Evolutionary conservation across 1,140 invertebrate genomes (phyloP), one percentile per base, ranked within the genome.

Genomic region (Antheraea mylitta): DNA sequence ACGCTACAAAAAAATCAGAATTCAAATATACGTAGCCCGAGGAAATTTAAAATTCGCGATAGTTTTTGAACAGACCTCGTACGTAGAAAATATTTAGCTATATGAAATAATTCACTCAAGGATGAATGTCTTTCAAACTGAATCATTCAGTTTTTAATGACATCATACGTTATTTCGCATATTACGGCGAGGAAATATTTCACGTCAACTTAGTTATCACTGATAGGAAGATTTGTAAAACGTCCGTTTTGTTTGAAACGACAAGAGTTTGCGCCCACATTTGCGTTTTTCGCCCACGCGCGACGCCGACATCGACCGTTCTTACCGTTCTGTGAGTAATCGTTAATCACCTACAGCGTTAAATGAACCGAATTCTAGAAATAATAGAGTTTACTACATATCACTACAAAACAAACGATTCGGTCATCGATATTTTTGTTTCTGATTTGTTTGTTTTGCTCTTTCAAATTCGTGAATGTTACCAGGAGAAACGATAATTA

Each of bases 401-500:
- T 18, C 30, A 36, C 22, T 53, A 18, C 18, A n/a, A 48, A 37
- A 68, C 45, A 53, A 53, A 53, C 45, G 16, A 16, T 53, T 53
- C 45, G 45, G 13, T 53, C 45, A 53, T 53, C 45, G 45, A 13
- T 53, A 53, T 53, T 53, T 53, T 53, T 53, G 16, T 16, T 72
- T 36, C 58, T 76, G 18, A 58, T 63, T 16, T 65, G 30, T 18
- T 37, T 64, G 16, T 18, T 53, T 53, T 53, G 38, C 38, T 9
- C 11, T 42, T 42, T 42, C 38, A 1, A 53, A 16, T 53, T 53
- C 13, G 45, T 53, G 6, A 53, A 53, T 53, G 9, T 53, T 53
- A 16, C 45, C 7, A 4, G 7, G 45, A 53, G 5, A 36, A 11
- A 13, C 19, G 13, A 61, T 13, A 10, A 22, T 7, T 53, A 16